Evolutionary conservation across 2,888 invertebrate species (phyloP).

Genomic region (Leptothorax acervorum): DNA sequence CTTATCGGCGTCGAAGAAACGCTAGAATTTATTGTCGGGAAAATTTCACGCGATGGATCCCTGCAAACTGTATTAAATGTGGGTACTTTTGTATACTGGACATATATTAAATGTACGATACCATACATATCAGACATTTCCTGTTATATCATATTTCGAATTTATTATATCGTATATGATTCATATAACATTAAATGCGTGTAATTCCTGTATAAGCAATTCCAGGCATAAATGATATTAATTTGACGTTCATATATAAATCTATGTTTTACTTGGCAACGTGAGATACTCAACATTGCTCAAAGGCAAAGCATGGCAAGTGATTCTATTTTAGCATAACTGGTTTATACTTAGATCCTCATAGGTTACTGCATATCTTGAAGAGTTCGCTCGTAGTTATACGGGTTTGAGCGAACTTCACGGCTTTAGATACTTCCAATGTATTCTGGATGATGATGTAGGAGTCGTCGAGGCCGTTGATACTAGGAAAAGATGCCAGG

Average conservation of each 20-base stretch:
- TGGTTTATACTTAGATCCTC: slow-evolving; percentile 50
- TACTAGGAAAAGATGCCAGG: slow-evolving; percentile 79
- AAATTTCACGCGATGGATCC: background rate
- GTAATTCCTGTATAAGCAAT: slow-evolving; percentile 6
- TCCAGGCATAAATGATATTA: slow-evolving; percentile 37
- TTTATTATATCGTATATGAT: slow-evolving; percentile 18
- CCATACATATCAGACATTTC: background rate
- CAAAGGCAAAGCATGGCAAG: slow-evolving; percentile 37
- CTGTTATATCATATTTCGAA: background rate
- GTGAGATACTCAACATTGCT: slow-evolving; percentile 34
- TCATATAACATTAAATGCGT: slow-evolving; percentile 8
- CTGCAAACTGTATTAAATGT: slow-evolving; percentile 20
- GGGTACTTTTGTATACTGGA: background rate
- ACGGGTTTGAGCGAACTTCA: slow-evolving; percentile 11
- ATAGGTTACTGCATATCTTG: slow-evolving; percentile 41
- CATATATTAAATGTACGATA: background rate
- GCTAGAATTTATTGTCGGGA: background rate
- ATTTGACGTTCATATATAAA: slow-evolving; percentile 42
- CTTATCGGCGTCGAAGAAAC: slow-evolving; percentile 16
- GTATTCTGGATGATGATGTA: slow-evolving; percentile 62
- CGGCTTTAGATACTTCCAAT: slow-evolving; percentile 40
- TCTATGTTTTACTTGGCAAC: slow-evolving; percentile 50
- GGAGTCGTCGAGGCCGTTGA: slow-evolving; percentile 71
- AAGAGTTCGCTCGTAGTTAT: slow-evolving; percentile 21
- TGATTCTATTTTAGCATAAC: slow-evolving; percentile 56